phyloP scores from a whole-genome alignment of 2,888 invertebrate genomes.

The Eupithecia pulchellata region DNA sequence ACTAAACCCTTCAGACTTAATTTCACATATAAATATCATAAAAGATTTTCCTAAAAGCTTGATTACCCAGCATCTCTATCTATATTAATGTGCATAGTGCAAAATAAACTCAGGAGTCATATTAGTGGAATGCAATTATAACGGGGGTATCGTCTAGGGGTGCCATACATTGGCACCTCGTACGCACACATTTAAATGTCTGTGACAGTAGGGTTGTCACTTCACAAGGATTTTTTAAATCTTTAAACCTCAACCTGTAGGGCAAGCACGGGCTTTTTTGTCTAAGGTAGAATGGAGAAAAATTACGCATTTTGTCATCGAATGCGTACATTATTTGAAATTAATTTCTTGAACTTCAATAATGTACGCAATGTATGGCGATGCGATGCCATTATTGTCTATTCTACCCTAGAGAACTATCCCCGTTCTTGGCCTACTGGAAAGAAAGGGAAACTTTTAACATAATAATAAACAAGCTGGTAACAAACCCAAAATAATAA shows the following conservation, averaged over 20 bases:
- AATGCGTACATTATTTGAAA: too few relatives aligned
- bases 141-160: slow-evolving; percentile 71
- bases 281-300: too few relatives aligned
- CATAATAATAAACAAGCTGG: neutral
- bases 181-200: slow-evolving; percentile 69
- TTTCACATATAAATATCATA: neutral
- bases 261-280: too few relatives aligned
- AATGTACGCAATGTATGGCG: too few relatives aligned
- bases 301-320: too few relatives aligned
- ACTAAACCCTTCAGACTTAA: neutral
- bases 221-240: neutral
- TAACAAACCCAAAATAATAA: neutral
- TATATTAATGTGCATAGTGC: slow-evolving; percentile 46
- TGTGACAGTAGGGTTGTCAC: slow-evolving; percentile 62
- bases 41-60: neutral
- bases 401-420: too few relatives aligned
- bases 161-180: slow-evolving; percentile 55
- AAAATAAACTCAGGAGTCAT: slow-evolving; percentile 74
- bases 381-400: too few relatives aligned
- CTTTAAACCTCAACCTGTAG: neutral
- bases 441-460: neutral
- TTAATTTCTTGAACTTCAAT: too few relatives aligned
- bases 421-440: too few relatives aligned
- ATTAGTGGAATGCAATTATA: slow-evolving; percentile 84
- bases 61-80: slow-evolving; percentile 7